These are phyloP conservation scores for Hypocryptadius cinnamomeus DNA, from an alignment of 2,113 vertebrate genomes.

Conservation along the genomic window DNA sequence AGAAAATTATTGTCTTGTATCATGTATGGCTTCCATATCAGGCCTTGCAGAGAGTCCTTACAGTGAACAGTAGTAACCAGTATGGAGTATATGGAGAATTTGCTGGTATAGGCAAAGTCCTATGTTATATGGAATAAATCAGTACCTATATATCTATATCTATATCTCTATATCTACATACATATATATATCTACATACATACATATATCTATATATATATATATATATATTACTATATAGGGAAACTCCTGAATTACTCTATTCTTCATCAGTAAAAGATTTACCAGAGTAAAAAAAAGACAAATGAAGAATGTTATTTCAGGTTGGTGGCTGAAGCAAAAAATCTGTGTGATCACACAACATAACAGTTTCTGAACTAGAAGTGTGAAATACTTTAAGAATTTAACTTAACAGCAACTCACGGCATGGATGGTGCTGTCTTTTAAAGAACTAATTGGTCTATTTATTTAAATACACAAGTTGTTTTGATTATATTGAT, in stretches of 20 bases:
- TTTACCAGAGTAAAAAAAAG: background rate
- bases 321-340: background rate
- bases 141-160: too few species aligned
- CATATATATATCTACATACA: too few species aligned
- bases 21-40: background rate
- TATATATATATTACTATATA: too few species aligned
- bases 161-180: rapidly evolving
- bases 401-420: background rate
- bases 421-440: background rate
- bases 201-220: too few species aligned
- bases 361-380: background rate
- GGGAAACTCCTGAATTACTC: background rate
- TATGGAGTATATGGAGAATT: background rate
- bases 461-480: background rate
- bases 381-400: background rate
- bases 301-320: background rate
- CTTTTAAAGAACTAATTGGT: background rate
- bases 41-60: background rate
- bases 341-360: background rate
- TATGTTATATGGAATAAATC: background rate
- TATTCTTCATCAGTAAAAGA: background rate
- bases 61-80: background rate
- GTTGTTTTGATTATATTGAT: background rate
- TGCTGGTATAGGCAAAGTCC: background rate
- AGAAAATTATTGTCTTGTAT: background rate